Conservation (phyloP, 2,113 vertebrate genomes). For the Montifringilla adamsi region DNA sequence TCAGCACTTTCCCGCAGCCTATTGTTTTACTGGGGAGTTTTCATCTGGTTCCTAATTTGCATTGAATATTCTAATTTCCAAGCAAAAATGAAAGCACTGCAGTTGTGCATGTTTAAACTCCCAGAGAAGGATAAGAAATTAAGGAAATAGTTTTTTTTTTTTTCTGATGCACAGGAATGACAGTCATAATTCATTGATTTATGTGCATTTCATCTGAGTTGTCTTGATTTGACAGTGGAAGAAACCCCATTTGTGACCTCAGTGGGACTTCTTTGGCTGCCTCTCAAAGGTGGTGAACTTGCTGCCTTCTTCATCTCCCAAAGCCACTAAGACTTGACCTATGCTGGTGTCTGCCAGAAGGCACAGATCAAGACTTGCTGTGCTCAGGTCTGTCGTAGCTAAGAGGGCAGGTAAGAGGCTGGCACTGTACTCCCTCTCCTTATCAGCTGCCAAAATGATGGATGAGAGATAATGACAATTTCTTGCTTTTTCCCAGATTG, state of each 20-base stretch:
- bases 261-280: background rate
- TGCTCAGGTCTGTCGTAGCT: background rate
- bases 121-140: background rate
- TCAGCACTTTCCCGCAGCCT: background rate
- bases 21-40: background rate
- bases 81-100: background rate
- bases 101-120: background rate
- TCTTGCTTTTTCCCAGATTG: background rate
- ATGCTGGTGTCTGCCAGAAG: background rate
- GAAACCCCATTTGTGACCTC: background rate
- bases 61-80: background rate
- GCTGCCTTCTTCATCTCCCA: background rate
- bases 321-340: background rate
- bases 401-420: background rate
- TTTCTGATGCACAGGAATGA: background rate
- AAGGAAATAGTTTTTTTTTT: background rate
- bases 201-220: background rate
- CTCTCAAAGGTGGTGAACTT: background rate
- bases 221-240: background rate
- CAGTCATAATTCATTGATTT: background rate
- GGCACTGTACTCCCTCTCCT: accelerated
- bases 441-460: background rate
- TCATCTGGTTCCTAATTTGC: background rate
- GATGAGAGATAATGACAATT: background rate
- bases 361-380: background rate